phyloP scores from a whole-genome alignment of 2,888 invertebrate genomes.

The Colostygia pectinataria region DNA sequence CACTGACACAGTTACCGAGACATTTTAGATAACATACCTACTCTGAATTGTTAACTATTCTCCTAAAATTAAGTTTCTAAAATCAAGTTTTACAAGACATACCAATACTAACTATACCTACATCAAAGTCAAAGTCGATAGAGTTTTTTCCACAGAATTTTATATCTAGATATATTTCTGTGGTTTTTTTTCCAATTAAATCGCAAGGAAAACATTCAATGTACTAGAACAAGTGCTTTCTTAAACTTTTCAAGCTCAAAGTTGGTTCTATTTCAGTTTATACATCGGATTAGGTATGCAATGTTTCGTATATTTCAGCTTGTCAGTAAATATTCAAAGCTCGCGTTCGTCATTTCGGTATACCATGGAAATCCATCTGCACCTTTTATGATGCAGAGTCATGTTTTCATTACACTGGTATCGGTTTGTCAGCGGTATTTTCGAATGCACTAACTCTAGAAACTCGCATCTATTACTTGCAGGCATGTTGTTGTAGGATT shows the following conservation, averaged over 20 bases:
- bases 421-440: slow-evolving; percentile 14
- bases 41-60: too few species aligned
- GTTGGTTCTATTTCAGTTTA: background rate
- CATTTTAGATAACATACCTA: too few species aligned
- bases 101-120: too few species aligned
- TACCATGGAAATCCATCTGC: slow-evolving; percentile 2
- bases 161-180: too few species aligned
- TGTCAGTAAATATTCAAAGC: slow-evolving; percentile 20
- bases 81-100: too few species aligned
- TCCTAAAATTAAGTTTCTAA: too few species aligned
- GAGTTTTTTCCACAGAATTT: too few species aligned
- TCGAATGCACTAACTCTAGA: slow-evolving; percentile 5
- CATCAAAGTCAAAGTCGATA: too few species aligned
- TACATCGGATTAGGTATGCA: background rate
- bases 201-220: too few species aligned
- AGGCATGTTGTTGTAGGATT: background rate
- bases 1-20: too few species aligned
- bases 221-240: too few species aligned
- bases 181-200: too few species aligned
- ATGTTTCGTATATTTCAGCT: slow-evolving; percentile 14
- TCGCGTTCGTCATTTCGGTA: slow-evolving; percentile 4
- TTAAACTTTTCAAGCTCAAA: background rate
- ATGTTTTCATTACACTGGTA: slow-evolving; percentile 15
- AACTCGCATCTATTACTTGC: background rate
- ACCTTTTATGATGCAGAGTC: slow-evolving; percentile 5